Base-by-base conservation (phyloP, 1,140 invertebrate species). In the Hirudo medicinalis region DNA sequence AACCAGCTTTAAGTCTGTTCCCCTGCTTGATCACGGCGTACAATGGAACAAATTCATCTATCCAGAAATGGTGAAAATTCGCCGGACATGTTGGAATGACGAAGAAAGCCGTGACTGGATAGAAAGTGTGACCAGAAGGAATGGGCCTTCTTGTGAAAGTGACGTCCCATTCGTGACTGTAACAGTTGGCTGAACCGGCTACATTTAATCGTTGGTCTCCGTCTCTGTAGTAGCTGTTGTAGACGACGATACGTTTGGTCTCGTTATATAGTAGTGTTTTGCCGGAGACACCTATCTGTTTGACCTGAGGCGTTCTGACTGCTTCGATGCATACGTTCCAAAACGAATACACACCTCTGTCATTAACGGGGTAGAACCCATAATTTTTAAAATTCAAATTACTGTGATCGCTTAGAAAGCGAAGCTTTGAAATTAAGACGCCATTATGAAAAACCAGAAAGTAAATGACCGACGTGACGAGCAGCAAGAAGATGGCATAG, bases 1-100 rank as follows among this genome's bases (percentile, higher is more conserved):
- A 29, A 0, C 54, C 32, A 20, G 11, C 22, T 20, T 40, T n/a
- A 2, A 71, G 54, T 71, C 54, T 71, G 54, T 71, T 71, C 0
- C 53, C 57, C 29, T 57, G 22, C 55, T 71, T 71, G 67, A 71
- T 29, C 6, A 66, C 43, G n/a, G 25, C 13, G 32, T 32, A 71
- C 32, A 71, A n/a, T 20, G 54, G 54, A 11, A 71, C 54, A 66
- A 60, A 71, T 60, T 60, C 54, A 43, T 71, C 70, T 11, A 60
- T 57, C 70, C 70, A 71, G 32, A 71, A 71, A 43, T 71, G 70
- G 32, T 71, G 70, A 71, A 71, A 60, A 49, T 71, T 71, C 6
- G 19, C 25, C 0, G 54, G 54, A 43, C 70, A 71, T 19, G 70
- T 60, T 25, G 40, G 54, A 22, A 36, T 20, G 19, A 66, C 29